Base-by-base conservation (phyloP, 2,113 vertebrate species). In the Diphyllodes magnificus region DNA sequence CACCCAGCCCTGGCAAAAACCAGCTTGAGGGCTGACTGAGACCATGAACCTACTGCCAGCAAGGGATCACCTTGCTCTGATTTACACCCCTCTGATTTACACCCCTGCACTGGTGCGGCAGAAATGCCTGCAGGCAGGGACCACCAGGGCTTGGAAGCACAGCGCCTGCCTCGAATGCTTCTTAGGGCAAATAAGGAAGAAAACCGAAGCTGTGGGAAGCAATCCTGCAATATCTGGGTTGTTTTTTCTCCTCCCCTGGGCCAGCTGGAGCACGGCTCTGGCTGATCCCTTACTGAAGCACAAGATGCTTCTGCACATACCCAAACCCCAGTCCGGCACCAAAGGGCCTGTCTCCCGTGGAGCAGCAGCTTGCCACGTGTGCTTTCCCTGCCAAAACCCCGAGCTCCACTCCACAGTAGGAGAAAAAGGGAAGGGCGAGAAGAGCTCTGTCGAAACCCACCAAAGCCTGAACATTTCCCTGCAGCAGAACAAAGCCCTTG, bases 11-110 rank as follows among this genome's bases (percentile, higher is more conserved):
- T 4, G 35, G 54, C 45, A 70, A 69, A 45, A 45, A 53, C 30
- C 0, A 0, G 20, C 37, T 80, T 0, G 0, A 77, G 45, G 70
- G 39, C 7, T 1, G 1, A 49, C 8, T 0, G 0, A 40, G 15
- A 79, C 11, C 31, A 71, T 0, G 0, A 59, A 49, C 18, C 20
- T 9, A 3, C 19, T 0, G 2, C 35, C 13, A 30, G 31, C 1
- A 0, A 71, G 77, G 45, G 63, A 68, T 6, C 47, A 61, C 63
- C 69, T 27, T 24, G 45, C 56, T 13, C 50, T 35, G 45, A 73
- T 49, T 31, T 4, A 40, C 7, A 20, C 2, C 45, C 28, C 45
- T 8, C 23, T 22, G 33, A 68, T 78, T 30, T 13, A 47, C 10
- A 17, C 1, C 64, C 64, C 71, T 11, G 45, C 66, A 5, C 63